phyloP scores from a whole-genome alignment of 2,113 vertebrate species.

The Bos taurus region DNA sequence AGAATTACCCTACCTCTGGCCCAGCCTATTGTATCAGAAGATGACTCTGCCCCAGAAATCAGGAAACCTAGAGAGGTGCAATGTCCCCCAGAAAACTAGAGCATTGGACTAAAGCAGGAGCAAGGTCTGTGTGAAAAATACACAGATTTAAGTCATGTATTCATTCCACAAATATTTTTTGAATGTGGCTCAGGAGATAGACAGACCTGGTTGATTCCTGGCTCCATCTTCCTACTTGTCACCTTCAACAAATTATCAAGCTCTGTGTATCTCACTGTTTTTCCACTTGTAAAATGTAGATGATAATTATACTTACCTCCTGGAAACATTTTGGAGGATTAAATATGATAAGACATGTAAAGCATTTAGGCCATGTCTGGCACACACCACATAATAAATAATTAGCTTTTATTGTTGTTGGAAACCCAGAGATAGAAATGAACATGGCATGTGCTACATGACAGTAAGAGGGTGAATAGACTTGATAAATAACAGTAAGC shows the following conservation, averaged over 20 bases:
- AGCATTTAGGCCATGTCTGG: background rate
- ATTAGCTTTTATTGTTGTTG: background rate
- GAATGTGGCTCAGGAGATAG: background rate
- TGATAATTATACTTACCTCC: background rate
- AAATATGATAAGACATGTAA: background rate
- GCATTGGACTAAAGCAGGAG: background rate
- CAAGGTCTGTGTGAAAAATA: background rate
- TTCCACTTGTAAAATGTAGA: background rate
- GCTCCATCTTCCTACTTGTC: background rate
- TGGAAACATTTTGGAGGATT: background rate
- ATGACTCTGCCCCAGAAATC: background rate
- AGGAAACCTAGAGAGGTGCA: background rate
- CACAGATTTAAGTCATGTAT: background rate
- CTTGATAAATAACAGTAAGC: background rate
- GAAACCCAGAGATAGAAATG: background rate
- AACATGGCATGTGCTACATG: background rate
- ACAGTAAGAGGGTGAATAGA: background rate
- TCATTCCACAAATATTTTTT: background rate
- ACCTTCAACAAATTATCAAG: background rate
- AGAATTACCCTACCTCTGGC: background rate
- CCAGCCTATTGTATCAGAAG: background rate
- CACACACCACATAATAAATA: background rate
- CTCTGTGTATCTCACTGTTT: background rate
- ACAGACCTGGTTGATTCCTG: background rate
- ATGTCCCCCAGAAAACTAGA: background rate